phyloP scores from a whole-genome alignment of 1,140 invertebrate genomes.

The Leptinotarsa defecta region DNA sequence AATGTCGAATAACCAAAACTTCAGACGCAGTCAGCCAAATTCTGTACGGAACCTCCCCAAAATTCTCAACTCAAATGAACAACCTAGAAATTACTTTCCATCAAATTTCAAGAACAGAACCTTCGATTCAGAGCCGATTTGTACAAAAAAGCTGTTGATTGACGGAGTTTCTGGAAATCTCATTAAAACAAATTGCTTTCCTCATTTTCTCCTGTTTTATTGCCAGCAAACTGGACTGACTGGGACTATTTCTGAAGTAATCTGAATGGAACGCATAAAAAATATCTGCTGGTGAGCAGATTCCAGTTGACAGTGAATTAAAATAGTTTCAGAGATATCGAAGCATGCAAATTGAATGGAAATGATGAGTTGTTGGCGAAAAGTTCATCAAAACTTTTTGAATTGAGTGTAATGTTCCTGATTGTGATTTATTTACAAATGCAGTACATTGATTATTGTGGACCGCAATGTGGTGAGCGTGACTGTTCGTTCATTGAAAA shows the following conservation, averaged over 20 bases:
- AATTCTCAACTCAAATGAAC: too few relatives aligned
- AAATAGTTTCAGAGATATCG: background rate
- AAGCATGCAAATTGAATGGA: background rate
- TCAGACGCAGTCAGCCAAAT: too few relatives aligned
- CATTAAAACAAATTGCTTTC: background rate
- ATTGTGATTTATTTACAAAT: background rate
- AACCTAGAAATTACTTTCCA: background rate
- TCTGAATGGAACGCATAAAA: background rate
- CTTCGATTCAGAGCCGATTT: background rate
- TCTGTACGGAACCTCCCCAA: too few relatives aligned
- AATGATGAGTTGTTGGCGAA: background rate
- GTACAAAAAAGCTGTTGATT: background rate
- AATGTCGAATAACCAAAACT: too few relatives aligned
- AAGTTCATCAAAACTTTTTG: constrained; percentile 2
- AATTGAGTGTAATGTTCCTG: background rate
- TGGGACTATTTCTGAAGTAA: background rate
- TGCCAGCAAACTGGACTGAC: background rate
- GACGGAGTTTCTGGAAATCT: background rate
- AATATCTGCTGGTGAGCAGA: background rate
- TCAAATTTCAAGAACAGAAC: background rate
- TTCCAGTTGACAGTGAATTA: background rate
- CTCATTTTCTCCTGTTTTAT: background rate
- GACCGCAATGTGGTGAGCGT: too few relatives aligned
- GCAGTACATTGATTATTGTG: too few relatives aligned
- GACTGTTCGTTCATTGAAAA: too few relatives aligned